phyloP scores from a whole-genome alignment of 1,140 invertebrate species.

The Aphis craccivora region DNA sequence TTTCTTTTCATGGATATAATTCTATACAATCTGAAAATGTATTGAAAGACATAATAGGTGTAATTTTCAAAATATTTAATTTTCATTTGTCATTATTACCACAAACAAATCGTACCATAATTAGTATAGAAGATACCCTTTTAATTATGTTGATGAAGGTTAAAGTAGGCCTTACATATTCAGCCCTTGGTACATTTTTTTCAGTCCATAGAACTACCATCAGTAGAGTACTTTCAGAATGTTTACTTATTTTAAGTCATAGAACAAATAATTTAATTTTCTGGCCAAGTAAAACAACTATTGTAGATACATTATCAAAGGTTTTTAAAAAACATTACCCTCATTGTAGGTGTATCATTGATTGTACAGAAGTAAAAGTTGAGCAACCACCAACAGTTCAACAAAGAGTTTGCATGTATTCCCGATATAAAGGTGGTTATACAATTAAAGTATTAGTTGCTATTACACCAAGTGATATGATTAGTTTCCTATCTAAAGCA shows the following conservation, averaged over 20 bases:
- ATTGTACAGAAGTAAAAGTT: neutral
- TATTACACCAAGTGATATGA: slow-evolving; percentile 2
- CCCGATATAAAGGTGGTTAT: neutral
- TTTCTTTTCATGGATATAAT: neutral
- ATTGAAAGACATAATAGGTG: neutral
- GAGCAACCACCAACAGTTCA: neutral
- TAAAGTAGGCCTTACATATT: neutral
- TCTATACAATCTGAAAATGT: neutral
- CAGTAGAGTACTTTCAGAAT: neutral
- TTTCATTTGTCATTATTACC: neutral
- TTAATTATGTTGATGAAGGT: neutral
- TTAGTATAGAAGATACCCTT: neutral
- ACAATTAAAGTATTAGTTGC: neutral
- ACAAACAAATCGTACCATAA: neutral
- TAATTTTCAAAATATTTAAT: neutral
- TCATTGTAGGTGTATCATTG: neutral
- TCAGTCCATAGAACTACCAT: neutral
- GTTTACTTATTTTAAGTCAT: neutral
- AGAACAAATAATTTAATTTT: slow-evolving; percentile 1
- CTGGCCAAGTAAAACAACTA: neutral
- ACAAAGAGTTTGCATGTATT: slow-evolving; percentile 35
- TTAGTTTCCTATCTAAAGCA: neutral
- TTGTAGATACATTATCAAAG: neutral
- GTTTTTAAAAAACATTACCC: slow-evolving; percentile 30
- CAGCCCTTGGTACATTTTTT: neutral